Base-by-base conservation (phyloP, 2,797 vertebrate species). In the Manis crassicaudata region DNA sequence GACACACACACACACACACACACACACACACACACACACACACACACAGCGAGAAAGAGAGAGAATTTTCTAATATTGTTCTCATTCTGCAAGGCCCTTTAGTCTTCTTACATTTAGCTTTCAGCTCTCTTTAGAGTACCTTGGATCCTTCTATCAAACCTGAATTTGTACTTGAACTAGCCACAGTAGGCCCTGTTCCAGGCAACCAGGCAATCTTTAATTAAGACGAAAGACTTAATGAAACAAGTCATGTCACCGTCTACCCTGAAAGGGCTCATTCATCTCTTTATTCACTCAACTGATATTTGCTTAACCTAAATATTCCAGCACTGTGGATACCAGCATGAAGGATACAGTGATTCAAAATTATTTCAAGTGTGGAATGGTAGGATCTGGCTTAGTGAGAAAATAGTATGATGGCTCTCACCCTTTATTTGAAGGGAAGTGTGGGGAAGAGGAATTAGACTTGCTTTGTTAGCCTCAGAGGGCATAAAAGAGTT, bases 171-270 rank as follows among this genome's bases (percentile, higher is more conserved):
- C 79, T 82, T 58, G 10, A 86, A 62, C 35, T 72, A 67, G 43
- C 32, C 80, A 79, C 77, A 87, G 62, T 16, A 50, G 35, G 27
- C 32, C 72, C 37, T 79, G 14, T 68, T 70, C 73, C 90, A 93
- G 86, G 91, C 29, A 87, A 94, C 25, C 11, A 92, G 75, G 29
- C 91, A 96, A 58, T 70, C 14, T 56, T 96, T 95, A 95, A 95
- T 95, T 81, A 95, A 96, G 96, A 95, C 65, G 92, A 93, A 97
- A 76, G 56, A 88, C 73, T 80, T 92, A 68, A 95, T 58, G 68
- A 68, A 90, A 81, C n/a, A 88, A 93, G 23, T 67, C 88, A 84
- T 18, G 46, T 29, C 23, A 89, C 82, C 56, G 40, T 65, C 54
- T 83, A 67, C 29, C 6, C 32, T 62, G 32, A 92, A 81, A 90